Base-by-base conservation (phyloP, 2,888 invertebrate genomes). In the Anthophora plumipes region DNA sequence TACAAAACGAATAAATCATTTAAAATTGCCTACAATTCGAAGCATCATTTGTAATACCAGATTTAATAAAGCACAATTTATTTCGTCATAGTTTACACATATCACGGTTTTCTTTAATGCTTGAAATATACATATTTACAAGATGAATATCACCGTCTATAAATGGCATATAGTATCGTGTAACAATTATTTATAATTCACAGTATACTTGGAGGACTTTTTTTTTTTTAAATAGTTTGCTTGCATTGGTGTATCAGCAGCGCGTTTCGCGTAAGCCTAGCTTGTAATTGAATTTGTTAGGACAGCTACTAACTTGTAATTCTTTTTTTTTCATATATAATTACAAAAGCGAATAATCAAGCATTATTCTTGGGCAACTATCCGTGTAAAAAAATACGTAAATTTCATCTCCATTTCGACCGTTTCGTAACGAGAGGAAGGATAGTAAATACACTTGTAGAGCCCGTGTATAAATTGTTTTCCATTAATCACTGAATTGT, bases 71-170 rank as follows among this genome's bases (percentile, higher is more conserved):
- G 91, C 90, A 89, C 88, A 86, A 82, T 91, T 90, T 90, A 90
- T 91, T 88, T 84, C 80, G 85, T 85, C 78, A 83, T 87, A 88
- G 85, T 89, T 88, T 88, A 91, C 85, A 90, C 82, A 64, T 90
- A 90, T 91, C 89, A 90, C 87, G 86, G 86, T 72, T 71, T 77
- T 88, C 84, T 75, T 85, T 88, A 88, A 87, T 86, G 85, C 84
- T 87, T 85, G 89, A 83, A 91, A 91, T 91, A 91, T 91, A 91
- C 91, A 91, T 91, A 91, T 91, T 85, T 91, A 91, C 91, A 91
- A 52, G 75, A 80, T 86, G 86, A 77, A 87, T 85, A 90, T 89
- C 85, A 85, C 82, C 85, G 78, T 75, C 79, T 84, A 89, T 80
- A 79, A 75, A 85, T 83, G 85, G 79, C 76, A 81, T 79, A 77